Conservation (phyloP, 2,113 vertebrate genomes). For the Rhinogobius similis region DNA sequence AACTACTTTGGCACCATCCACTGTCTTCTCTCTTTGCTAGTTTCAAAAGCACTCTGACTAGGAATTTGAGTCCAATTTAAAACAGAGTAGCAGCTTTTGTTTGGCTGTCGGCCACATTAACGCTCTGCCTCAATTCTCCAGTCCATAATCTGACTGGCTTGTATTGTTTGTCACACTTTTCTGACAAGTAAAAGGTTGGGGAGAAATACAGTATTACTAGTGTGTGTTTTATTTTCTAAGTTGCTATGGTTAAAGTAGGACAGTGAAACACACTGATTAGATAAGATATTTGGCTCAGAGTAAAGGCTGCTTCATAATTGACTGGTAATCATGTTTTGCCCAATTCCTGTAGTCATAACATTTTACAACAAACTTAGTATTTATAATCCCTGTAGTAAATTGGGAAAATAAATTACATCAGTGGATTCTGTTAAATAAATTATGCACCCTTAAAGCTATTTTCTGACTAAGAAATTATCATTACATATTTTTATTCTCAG, state of each 20-base stretch:
- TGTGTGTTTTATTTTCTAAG: neutral
- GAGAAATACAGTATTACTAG: neutral
- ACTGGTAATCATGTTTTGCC: neutral
- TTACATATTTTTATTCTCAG: constrained; percentile 40
- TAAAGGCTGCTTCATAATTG: neutral
- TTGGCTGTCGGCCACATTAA: constrained; percentile 24
- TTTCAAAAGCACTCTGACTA: constrained; percentile 20
- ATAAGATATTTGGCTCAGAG: neutral
- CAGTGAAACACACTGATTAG: neutral
- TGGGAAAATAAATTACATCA: constrained; percentile 39
- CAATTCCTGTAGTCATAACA: neutral
- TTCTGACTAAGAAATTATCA: constrained; percentile 33
- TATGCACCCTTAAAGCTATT: constrained; percentile 43
- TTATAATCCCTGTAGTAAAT: constrained; percentile 8
- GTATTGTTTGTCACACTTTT: constrained; percentile 13
- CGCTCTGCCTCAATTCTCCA: neutral
- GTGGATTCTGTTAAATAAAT: constrained; percentile 54
- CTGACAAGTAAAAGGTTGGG: neutral
- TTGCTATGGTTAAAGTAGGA: neutral
- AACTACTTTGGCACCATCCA: constrained; percentile 64
- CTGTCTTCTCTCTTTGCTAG: constrained; percentile 80
- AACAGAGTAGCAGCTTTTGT: constrained; percentile 28
- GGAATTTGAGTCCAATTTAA: constrained; percentile 15
- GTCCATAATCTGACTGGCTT: neutral
- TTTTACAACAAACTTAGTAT: neutral